These are phyloP conservation scores for Eurystomus glaucurus DNA, from an alignment of 2,797 vertebrate genomes.

Conservation along the genomic window DNA sequence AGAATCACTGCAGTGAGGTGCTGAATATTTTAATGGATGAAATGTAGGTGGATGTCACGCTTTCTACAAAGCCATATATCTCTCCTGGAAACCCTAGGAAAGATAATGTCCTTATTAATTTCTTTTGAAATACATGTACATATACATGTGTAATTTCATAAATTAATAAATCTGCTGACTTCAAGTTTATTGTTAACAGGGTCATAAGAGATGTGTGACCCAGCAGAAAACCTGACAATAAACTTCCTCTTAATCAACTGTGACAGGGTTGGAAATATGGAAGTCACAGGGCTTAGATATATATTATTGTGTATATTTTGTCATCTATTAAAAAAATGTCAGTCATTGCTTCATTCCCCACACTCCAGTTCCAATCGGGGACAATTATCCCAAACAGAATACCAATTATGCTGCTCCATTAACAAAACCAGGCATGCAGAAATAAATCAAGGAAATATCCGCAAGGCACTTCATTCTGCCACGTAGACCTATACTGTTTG, in stretches of 20 bases:
- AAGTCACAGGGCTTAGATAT: not conserved
- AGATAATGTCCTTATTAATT: not conserved
- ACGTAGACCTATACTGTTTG: not conserved
- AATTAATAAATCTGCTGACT: not conserved
- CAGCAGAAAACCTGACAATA: not conserved
- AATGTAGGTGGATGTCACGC: not conserved
- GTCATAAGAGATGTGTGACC: not conserved
- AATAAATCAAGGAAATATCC: too few species aligned
- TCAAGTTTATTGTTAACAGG: not conserved
- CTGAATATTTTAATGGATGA: not conserved
- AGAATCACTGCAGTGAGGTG: not conserved
- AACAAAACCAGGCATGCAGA: not conserved
- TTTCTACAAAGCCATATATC: not conserved
- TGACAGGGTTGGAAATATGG: not conserved
- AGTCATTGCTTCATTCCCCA: not conserved
- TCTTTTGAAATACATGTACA: not conserved
- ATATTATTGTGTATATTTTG: not conserved
- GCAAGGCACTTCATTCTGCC: too few species aligned
- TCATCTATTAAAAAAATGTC: not conserved
- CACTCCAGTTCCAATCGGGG: not conserved
- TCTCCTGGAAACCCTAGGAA: not conserved
- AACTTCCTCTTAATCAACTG: not conserved
- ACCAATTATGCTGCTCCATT: fast-evolving
- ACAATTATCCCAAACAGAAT: not conserved
- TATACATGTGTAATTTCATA: not conserved